Conservation (phyloP, 2,888 invertebrate species). For the Melikaiella ostensackeni region DNA sequence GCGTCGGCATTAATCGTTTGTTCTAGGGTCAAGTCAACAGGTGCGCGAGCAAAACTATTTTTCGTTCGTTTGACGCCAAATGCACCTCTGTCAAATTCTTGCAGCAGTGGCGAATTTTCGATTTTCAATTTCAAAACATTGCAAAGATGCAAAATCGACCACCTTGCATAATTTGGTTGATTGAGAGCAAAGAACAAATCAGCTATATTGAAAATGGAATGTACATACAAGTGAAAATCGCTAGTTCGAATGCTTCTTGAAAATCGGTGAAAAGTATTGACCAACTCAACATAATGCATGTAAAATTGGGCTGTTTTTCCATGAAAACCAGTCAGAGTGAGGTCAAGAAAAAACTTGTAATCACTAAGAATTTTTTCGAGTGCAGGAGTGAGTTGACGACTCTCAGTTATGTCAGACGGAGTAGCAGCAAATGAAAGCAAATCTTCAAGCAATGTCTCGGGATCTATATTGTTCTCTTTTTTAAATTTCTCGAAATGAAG, state of each 20-base stretch:
- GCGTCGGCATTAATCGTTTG: too few species aligned
- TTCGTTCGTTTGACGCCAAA: too few species aligned
- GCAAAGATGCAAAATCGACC: neutral
- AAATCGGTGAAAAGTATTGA: too few species aligned
- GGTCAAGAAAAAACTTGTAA: conserved; percentile 55
- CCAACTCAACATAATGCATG: conserved; percentile 47
- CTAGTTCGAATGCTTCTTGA: conserved; percentile 57
- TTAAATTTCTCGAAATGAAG: conserved; percentile 61
- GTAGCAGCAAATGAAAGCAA: conserved; percentile 35
- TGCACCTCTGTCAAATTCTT: too few species aligned
- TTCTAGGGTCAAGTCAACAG: too few species aligned
- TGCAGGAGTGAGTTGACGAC: neutral
- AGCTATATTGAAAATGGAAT: conserved; percentile 62
- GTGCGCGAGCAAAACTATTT: too few species aligned
- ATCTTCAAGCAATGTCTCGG: conserved; percentile 54
- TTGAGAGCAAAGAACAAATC: conserved; percentile 68
- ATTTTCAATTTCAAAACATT: neutral
- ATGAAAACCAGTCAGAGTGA: conserved; percentile 51
- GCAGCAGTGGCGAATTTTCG: neutral
- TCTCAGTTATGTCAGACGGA: neutral
- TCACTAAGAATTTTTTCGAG: conserved; percentile 30
- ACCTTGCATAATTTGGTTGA: conserved; percentile 54
- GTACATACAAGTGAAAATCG: conserved; percentile 61
- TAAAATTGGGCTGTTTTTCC: conserved; percentile 56
- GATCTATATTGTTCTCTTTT: conserved; percentile 41